phyloP scores from a whole-genome alignment of 2,797 vertebrate genomes.

The Miichthys miiuy region DNA sequence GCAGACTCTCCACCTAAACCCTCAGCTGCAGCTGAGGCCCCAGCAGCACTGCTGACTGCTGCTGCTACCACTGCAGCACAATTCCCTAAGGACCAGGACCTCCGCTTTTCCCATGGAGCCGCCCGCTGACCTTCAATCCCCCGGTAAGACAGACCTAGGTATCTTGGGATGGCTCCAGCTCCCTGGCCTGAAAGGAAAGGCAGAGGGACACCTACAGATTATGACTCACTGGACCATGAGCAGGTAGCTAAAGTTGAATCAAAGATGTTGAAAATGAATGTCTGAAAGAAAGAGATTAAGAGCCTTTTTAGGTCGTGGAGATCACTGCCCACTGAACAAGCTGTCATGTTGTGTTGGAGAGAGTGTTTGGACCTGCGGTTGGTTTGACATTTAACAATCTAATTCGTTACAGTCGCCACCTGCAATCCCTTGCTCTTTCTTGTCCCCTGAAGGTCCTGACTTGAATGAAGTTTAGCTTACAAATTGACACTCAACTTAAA shows the following conservation, averaged over 20 bases:
- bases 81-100: slow-evolving; percentile 97
- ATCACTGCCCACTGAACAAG: slow-evolving; percentile 28
- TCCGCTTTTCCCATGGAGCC: slow-evolving; percentile 91
- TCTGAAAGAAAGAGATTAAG: slow-evolving; percentile 68
- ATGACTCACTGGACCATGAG: slow-evolving; percentile 67
- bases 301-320: slow-evolving; percentile 34
- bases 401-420: slow-evolving; percentile 16
- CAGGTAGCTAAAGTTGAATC: slow-evolving; percentile 67
- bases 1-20: slow-evolving; percentile 82
- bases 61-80: slow-evolving; percentile 85
- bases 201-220: slow-evolving; percentile 84
- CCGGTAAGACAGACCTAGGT: slow-evolving; percentile 74
- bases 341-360: slow-evolving; percentile 16
- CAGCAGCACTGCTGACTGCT: slow-evolving; percentile 54
- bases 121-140: slow-evolving; percentile 75
- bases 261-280: slow-evolving; percentile 71
- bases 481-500: slow-evolving; percentile 39
- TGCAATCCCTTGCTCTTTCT: slow-evolving; percentile 27
- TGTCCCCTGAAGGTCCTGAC: slow-evolving; percentile 25
- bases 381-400: slow-evolving; percentile 12
- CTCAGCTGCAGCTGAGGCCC: slow-evolving; percentile 81
- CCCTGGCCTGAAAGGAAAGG: slow-evolving; percentile 67
- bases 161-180: slow-evolving; percentile 68
- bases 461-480: slow-evolving; percentile 51
- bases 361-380: slow-evolving; percentile 4